Conservation (phyloP, 2,113 vertebrate species). For the Phasianus colchicus region DNA sequence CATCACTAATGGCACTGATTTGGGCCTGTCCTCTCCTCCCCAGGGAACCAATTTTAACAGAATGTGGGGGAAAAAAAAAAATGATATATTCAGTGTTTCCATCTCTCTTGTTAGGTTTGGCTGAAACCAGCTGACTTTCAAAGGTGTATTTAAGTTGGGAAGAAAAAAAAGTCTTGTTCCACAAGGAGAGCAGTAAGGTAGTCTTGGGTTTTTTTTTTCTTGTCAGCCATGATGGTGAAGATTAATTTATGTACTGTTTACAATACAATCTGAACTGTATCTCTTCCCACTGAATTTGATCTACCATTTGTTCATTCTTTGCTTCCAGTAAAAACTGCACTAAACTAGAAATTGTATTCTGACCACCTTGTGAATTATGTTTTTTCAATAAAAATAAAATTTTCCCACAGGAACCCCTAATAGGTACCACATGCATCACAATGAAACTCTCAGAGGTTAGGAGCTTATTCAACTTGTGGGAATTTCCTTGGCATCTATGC, state of each 20-base stretch:
- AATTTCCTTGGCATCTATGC: conserved; percentile 19
- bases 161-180: background rate
- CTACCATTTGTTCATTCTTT: background rate
- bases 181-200: background rate
- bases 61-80: background rate
- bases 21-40: background rate
- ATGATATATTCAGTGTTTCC: background rate
- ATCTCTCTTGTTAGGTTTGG: background rate
- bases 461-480: background rate
- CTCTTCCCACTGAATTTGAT: background rate
- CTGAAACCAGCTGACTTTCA: background rate
- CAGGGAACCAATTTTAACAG: background rate
- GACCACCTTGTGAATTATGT: background rate
- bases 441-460: conserved; percentile 42
- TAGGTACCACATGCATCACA: conserved; percentile 29
- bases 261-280: background rate
- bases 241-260: background rate
- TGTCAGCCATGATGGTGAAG: background rate
- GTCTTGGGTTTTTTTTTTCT: background rate
- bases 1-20: background rate
- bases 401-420: conserved; percentile 35
- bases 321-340: conserved; percentile 29
- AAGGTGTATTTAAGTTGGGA: background rate
- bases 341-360: conserved; percentile 6
- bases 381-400: conserved; percentile 1